Evolutionary conservation across 2,888 invertebrate genomes (phyloP), one percentile per base, ranked within the genome.

Genomic region (Parascotia fuliginaria): DNA sequence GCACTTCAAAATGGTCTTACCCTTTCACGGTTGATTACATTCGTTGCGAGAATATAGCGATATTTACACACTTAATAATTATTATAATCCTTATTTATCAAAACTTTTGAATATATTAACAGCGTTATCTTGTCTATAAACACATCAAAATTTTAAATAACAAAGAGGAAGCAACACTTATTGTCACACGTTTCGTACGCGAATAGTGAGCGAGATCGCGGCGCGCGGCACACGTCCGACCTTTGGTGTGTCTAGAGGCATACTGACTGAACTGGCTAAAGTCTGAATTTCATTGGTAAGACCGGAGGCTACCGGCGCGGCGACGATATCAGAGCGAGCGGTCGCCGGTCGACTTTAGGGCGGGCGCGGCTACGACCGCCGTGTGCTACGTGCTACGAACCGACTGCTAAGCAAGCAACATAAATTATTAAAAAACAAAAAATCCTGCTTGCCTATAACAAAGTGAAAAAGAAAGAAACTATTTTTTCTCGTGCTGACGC

Each of bases 151-250:
- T 79, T 71, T 77, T 82, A 82, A 66, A 79, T 82, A 85, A 81
- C 79, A 85, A 83, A 85, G 80, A 87, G 89, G 90, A 89, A 91
- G 90, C 85, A 87, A 89, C 88, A 89, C 85, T 92, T 92, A 92
- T 92, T 92, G 92, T 92, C 92, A 90, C 89, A 91, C 88, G 82
- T 90, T 92, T 73, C 89, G 85, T 87, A 79, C 85, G 84, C 86
- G 85, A 77, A 71, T 63, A 63, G 67, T 66, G 72, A 70, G 62
- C 54, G 77, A 70, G 68, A 69, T 55, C 70, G 79, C 81, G 73
- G 69, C 73, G 77, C 76, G 79, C 55, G 60, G 78, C 69, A 77
- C 79, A 80, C 88, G 80, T 76, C 85, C 83, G 73, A 60, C 74
- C 77, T 75, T 69, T 56, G 61, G 63, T 64, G 78, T 74, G 87